Percentiles rank a stretch among this genome's conserved stretches.
These are phyloP conservation scores for Uromys caudimaculatus DNA, from an alignment of 2,797 vertebrate species.

Conservation along the genomic window DNA sequence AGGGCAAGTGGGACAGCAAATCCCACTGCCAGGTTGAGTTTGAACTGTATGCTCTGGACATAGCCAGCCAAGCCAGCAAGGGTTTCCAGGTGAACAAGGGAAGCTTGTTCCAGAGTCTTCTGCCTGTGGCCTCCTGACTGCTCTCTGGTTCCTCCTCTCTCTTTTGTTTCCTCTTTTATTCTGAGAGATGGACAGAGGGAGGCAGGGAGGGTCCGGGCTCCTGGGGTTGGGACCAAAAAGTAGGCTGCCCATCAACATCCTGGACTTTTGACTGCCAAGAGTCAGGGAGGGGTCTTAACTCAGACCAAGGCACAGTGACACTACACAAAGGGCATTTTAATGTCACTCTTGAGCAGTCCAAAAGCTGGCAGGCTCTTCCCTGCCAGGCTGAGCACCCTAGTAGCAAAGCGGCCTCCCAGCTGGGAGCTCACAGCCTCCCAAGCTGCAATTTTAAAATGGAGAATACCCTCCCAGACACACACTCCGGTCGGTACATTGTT, in stretches of 20 bases:
- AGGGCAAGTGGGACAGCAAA: not conserved
- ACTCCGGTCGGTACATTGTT: not conserved
- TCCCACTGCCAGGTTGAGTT: rapidly evolving
- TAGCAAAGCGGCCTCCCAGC: slow-evolving; percentile 31
- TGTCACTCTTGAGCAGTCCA: slow-evolving; percentile 75
- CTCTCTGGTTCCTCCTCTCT: not conserved
- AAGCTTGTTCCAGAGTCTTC: slow-evolving; percentile 45
- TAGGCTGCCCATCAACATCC: not conserved
- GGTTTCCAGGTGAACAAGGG: slow-evolving; percentile 31
- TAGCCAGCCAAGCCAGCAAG: not conserved
- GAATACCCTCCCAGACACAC: slow-evolving; percentile 22
- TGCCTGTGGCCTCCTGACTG: not conserved
- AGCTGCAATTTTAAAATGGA: slow-evolving; percentile 69
- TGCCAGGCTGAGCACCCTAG: not conserved
- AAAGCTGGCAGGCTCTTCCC: not conserved
- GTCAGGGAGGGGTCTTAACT: not conserved
- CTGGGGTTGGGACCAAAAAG: not conserved
- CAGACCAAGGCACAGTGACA: slow-evolving; percentile 65
- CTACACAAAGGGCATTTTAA: slow-evolving; percentile 84
- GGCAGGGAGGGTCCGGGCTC: not conserved
- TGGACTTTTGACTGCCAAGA: not conserved
- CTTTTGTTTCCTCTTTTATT: slow-evolving; percentile 68
- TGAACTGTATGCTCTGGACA: not conserved
- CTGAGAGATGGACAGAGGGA: not conserved
- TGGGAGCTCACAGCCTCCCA: not conserved